Evolutionary conservation across 2,888 invertebrate genomes (phyloP).

Genomic region (Allacma fusca): DNA sequence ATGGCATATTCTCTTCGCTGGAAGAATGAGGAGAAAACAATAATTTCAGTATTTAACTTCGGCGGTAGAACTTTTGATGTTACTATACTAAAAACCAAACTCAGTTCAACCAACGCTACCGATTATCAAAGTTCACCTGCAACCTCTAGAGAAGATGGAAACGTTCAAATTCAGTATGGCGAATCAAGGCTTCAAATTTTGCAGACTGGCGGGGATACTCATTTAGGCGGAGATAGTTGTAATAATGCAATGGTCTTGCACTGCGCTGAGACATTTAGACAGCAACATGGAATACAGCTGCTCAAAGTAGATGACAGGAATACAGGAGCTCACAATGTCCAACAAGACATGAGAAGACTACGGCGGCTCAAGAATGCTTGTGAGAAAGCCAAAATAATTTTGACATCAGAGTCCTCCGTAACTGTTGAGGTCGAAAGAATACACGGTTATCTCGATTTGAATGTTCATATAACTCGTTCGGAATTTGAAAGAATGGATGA

Average conservation of each 20-base stretch:
- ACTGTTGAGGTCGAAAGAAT: constrained; percentile 18
- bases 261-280: not conserved
- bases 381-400: too few relatives aligned
- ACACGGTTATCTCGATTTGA: constrained; percentile 13
- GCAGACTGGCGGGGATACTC: not conserved
- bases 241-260: not conserved
- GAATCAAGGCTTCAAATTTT: not conserved
- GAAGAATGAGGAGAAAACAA: constrained; percentile 1
- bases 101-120: too few relatives aligned
- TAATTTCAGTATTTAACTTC: not conserved
- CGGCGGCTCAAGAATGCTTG: too few relatives aligned
- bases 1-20: not conserved
- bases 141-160: not conserved
- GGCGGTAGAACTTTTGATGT: too few relatives aligned
- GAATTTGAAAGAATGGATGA: constrained; percentile 42
- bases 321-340: too few relatives aligned
- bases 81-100: not conserved
- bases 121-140: too few relatives aligned
- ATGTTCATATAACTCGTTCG: not conserved
- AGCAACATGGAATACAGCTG: not conserved
- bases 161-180: too few relatives aligned
- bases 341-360: too few relatives aligned
- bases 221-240: too few relatives aligned
- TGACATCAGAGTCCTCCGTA: too few relatives aligned
- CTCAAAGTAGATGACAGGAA: not conserved